Percentiles rank a stretch among this genome's conserved stretches.
phyloP scores from a whole-genome alignment of 2,797 vertebrate species.

The Pogoniulus pusillus region DNA sequence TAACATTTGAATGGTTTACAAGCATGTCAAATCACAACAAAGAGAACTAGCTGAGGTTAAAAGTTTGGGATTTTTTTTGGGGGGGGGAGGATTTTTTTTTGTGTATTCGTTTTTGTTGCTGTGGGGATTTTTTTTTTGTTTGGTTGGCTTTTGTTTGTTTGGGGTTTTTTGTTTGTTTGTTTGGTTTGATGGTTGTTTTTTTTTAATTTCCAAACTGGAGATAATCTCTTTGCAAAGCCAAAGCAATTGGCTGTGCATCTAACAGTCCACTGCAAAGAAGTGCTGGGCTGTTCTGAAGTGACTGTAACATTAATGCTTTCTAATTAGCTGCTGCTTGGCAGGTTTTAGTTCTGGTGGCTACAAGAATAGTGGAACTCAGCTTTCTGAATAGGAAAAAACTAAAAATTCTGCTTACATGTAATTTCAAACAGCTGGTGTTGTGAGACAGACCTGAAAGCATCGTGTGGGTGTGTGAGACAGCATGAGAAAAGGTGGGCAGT shows the following conservation, averaged over 20 bases:
- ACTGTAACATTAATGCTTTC: neutral
- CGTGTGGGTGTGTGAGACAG: neutral
- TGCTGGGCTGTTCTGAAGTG: neutral
- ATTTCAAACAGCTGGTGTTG: neutral
- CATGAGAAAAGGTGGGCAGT: fast-evolving
- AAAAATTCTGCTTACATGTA: neutral
- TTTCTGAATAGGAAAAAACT: neutral
- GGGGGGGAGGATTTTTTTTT: too few relatives aligned
- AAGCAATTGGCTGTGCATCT: neutral
- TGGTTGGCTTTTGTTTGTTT: too few relatives aligned
- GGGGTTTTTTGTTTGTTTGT: too few relatives aligned
- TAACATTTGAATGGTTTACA: neutral
- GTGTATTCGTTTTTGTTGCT: too few relatives aligned
- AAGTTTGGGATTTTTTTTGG: neutral
- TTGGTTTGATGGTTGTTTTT: neutral
- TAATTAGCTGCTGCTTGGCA: neutral
- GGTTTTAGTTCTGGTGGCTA: neutral
- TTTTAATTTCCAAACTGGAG: neutral
- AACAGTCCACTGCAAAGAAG: neutral
- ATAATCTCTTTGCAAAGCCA: neutral
- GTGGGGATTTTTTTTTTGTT: too few relatives aligned
- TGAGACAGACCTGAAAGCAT: neutral
- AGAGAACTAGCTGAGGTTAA: neutral
- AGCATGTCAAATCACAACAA: neutral
- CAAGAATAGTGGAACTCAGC: neutral